Evolutionary conservation across 2,797 vertebrate genomes (phyloP).

Genomic region (Dromococcyx pavoninus): DNA sequence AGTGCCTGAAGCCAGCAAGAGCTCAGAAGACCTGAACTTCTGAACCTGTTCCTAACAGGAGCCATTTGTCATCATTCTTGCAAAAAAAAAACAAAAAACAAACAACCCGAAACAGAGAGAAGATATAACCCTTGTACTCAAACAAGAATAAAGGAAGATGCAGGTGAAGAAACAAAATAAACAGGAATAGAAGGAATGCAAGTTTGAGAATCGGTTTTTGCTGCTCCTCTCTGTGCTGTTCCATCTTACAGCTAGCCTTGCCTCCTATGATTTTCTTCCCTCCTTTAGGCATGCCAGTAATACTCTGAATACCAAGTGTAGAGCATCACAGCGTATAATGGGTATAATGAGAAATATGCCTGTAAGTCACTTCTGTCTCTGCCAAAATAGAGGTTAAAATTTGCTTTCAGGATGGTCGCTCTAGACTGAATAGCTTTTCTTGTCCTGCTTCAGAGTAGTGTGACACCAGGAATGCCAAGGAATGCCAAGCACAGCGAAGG

Average conservation of each 20-base stretch:
- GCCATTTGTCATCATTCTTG: not conserved
- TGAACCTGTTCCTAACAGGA: conserved; percentile 33
- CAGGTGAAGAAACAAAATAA: not conserved
- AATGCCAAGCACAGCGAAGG: not conserved
- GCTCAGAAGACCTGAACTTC: conserved; percentile 36
- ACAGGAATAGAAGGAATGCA: not conserved
- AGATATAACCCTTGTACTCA: not conserved
- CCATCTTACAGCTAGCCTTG: conserved; percentile 5
- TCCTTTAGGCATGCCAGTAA: conserved; percentile 8
- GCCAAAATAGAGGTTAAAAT: conserved; percentile 54
- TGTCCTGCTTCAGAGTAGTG: not conserved
- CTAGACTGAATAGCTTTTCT: conserved; percentile 22
- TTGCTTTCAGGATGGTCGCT: conserved; percentile 35
- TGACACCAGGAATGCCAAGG: not conserved
- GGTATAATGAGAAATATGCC: conserved; percentile 36
- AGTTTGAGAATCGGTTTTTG: not conserved
- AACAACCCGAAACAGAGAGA: not conserved
- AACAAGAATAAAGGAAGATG: not conserved
- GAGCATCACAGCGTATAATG: conserved; percentile 6
- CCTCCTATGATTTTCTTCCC: not conserved
- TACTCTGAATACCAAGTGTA: not conserved
- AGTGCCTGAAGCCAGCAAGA: not conserved
- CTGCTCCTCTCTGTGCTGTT: not conserved
- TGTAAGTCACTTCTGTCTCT: conserved; percentile 7
- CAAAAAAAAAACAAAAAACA: not conserved